Conservation (phyloP, 2,888 invertebrate genomes). For the Cephus nigrinus region DNA sequence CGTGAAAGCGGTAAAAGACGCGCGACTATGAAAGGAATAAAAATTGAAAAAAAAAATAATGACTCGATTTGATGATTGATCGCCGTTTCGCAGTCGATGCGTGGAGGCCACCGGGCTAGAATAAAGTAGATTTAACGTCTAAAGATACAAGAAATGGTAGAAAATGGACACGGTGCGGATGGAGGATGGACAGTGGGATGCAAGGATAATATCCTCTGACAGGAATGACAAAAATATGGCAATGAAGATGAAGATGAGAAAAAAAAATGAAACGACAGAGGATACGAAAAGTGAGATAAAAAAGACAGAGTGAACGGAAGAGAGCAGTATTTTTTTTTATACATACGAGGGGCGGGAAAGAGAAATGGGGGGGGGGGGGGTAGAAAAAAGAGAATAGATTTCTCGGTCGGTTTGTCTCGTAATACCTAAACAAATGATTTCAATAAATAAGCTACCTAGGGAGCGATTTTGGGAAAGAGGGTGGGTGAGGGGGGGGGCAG, state of each 20-base stretch:
- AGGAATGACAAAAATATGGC: background rate
- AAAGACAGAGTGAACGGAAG: constrained; percentile 30
- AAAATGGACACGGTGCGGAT: constrained; percentile 1
- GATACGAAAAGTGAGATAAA: constrained; percentile 27
- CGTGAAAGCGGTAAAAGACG: background rate
- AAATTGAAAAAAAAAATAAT: constrained; percentile 8
- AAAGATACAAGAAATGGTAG: constrained; percentile 13
- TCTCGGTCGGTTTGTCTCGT: constrained; percentile 35
- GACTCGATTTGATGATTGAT: constrained; percentile 4
- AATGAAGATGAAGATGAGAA: background rate
- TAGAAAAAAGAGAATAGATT: constrained; percentile 22
- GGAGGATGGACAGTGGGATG: background rate
- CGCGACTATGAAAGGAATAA: background rate
- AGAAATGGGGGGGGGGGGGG: constrained; percentile 14
- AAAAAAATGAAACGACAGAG: constrained; percentile 25
- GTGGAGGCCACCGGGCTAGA: constrained; percentile 36
- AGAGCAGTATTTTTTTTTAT: constrained; percentile 32
- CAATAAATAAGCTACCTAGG: constrained; percentile 65
- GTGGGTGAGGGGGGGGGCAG: constrained; percentile 34
- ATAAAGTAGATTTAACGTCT: constrained; percentile 16
- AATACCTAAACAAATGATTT: constrained; percentile 58
- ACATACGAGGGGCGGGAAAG: background rate
- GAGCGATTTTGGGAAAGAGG: constrained; percentile 42
- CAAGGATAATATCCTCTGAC: background rate
- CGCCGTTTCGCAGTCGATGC: constrained; percentile 21